phyloP scores from a whole-genome alignment of 2,797 vertebrate species.

The Falco peregrinus region DNA sequence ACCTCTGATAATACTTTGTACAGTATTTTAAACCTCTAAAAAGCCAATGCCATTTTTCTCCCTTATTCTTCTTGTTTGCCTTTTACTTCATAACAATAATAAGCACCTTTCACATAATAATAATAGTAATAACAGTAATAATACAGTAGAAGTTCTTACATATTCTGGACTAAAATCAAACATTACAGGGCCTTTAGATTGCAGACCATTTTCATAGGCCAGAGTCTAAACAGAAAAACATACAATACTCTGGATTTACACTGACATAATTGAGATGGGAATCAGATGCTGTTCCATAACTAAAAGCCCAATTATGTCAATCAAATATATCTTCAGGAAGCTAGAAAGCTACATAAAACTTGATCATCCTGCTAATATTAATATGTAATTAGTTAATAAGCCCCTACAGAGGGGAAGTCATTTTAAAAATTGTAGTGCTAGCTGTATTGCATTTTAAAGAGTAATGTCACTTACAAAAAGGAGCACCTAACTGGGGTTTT shows the following conservation, averaged over 20 bases:
- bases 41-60: neutral
- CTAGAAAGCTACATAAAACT: constrained; percentile 21
- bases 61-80: neutral
- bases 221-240: constrained; percentile 1
- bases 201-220: neutral
- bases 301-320: constrained; percentile 57
- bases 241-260: constrained; percentile 8
- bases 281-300: constrained; percentile 42
- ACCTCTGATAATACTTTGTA: neutral
- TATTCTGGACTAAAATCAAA: neutral
- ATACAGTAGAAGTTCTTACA: neutral
- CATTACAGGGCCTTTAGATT: neutral
- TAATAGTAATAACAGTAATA: neutral
- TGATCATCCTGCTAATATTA: constrained; percentile 51
- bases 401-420: constrained; percentile 34
- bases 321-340: constrained; percentile 56
- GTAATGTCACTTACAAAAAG: neutral
- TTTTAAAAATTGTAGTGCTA: neutral
- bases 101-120: neutral
- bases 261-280: constrained; percentile 3
- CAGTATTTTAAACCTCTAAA: neutral
- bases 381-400: constrained; percentile 54
- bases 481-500: neutral
- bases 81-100: neutral
- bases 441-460: constrained; percentile 33